Evolutionary conservation across 2,797 vertebrate genomes (phyloP).

Genomic region (Spinus pinus): DNA sequence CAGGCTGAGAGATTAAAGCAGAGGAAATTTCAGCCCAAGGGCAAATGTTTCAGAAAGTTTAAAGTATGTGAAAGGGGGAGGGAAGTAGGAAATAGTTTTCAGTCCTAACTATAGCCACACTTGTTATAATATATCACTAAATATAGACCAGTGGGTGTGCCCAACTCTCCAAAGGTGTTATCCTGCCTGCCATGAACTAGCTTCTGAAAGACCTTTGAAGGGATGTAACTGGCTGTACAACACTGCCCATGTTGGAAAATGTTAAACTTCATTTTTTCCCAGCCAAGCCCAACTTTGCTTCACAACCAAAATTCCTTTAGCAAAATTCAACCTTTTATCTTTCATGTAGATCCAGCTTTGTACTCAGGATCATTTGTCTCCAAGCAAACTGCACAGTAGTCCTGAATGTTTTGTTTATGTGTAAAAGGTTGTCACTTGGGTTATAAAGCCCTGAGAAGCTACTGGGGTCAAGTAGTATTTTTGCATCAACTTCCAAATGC

Average conservation of each 20-base stretch:
- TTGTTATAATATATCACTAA: constrained; percentile 40
- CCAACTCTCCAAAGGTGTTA: constrained; percentile 27
- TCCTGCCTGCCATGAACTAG: background rate
- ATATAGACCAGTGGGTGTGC: constrained; percentile 23
- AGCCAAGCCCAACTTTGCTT: constrained; percentile 30
- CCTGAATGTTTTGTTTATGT: constrained; percentile 29
- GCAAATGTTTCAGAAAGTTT: constrained; percentile 54
- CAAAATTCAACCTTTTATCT: constrained; percentile 40
- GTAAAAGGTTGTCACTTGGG: constrained; percentile 48
- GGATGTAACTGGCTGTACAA: background rate
- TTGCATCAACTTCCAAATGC: background rate
- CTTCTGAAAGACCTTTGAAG: constrained; percentile 35
- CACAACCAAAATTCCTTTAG: constrained; percentile 40
- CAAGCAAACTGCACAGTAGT: background rate
- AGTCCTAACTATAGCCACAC: constrained; percentile 35
- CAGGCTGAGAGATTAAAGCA: constrained; percentile 53
- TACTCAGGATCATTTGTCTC: constrained; percentile 7
- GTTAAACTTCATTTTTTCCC: constrained; percentile 39
- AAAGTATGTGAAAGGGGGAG: constrained; percentile 37
- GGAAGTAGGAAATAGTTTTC: constrained; percentile 58
- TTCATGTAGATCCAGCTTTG: constrained; percentile 43
- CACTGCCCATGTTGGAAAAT: constrained; percentile 4
- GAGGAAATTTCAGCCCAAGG: constrained; percentile 64
- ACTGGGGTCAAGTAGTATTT: constrained; percentile 29
- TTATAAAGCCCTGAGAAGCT: constrained; percentile 45